Percentiles rank a stretch among this genome's conserved stretches.
Evolutionary conservation across 2,888 invertebrate species (phyloP).

Genomic region (Pristionchus mayeri): DNA sequence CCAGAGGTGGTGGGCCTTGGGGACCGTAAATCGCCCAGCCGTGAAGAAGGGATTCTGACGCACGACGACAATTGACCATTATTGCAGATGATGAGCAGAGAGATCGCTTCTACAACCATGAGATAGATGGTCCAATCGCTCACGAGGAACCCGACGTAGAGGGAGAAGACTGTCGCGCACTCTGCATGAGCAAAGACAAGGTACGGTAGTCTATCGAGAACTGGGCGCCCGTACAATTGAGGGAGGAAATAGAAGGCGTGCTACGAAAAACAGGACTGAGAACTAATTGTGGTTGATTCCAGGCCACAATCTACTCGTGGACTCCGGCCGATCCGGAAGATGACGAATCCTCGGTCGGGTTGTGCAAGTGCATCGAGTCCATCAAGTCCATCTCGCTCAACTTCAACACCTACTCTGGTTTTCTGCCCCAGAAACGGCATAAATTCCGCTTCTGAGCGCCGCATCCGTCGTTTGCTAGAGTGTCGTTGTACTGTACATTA

Average conservation of each 20-base stretch:
- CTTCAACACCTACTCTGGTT: conserved; percentile 56
- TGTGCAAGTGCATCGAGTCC: conserved; percentile 55
- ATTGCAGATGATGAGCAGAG: conserved; percentile 58
- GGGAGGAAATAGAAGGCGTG: too few species aligned
- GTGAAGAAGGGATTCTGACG: not conserved
- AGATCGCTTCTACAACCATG: conserved; percentile 58
- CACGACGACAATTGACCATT: conserved; percentile 10
- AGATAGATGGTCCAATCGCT: conserved; percentile 55
- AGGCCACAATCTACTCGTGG: conserved; percentile 54
- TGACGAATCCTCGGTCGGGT: conserved; percentile 52
- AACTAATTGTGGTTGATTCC: not conserved
- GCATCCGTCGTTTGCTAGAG: not conserved
- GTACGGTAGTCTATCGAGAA: conserved; percentile 23
- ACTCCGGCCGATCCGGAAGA: conserved; percentile 51
- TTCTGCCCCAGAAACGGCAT: conserved; percentile 54
- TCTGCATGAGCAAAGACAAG: conserved; percentile 37
- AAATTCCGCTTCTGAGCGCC: conserved; percentile 25
- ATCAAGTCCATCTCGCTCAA: conserved; percentile 52
- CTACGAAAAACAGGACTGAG: too few species aligned
- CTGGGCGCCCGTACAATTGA: too few species aligned
- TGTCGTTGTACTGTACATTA: conserved; percentile 34
- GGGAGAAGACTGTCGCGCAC: conserved; percentile 55
- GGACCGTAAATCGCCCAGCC: not conserved
- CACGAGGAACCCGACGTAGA: conserved; percentile 53
- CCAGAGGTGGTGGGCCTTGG: not conserved